Evolutionary conservation across 2,113 vertebrate genomes (phyloP).

Genomic region (Psilopogon haemacephalus): DNA sequence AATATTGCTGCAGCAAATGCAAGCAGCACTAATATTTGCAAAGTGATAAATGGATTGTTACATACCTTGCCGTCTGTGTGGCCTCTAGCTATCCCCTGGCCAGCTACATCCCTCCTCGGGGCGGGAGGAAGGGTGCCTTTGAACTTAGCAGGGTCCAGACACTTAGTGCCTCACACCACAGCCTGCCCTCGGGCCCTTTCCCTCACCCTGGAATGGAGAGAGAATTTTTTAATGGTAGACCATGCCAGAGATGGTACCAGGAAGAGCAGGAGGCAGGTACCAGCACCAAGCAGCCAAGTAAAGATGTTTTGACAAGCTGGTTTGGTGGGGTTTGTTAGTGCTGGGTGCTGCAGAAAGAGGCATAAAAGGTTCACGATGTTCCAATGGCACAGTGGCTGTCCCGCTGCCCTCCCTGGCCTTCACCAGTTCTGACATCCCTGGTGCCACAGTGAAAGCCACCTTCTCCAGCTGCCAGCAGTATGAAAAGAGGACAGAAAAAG

Average conservation of each 20-base stretch:
- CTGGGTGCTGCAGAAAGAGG: neutral
- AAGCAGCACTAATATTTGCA: constrained; percentile 65
- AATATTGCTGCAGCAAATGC: constrained; percentile 56
- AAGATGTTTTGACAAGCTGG: neutral
- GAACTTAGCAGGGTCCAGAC: neutral
- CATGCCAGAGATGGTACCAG: fast-evolving
- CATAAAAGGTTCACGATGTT: fast-evolving
- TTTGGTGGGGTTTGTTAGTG: neutral
- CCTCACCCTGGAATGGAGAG: neutral
- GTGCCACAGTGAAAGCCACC: neutral
- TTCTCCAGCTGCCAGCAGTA: fast-evolving
- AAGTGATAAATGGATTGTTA: constrained; percentile 62
- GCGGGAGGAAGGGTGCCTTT: neutral
- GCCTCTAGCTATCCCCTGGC: constrained; percentile 27
- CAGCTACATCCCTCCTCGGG: constrained; percentile 6
- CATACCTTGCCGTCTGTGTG: constrained; percentile 49
- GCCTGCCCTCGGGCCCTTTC: neutral
- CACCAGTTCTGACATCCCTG: fast-evolving
- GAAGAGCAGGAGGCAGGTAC: neutral
- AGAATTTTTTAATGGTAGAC: neutral
- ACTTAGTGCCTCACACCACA: neutral
- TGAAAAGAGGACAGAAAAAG: neutral
- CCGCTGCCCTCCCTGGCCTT: neutral
- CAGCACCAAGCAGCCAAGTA: neutral
- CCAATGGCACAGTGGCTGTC: fast-evolving